Evolutionary conservation across 1,140 invertebrate genomes (phyloP), one percentile per base, ranked within the genome.

Genomic region (Whitmania pigra): DNA sequence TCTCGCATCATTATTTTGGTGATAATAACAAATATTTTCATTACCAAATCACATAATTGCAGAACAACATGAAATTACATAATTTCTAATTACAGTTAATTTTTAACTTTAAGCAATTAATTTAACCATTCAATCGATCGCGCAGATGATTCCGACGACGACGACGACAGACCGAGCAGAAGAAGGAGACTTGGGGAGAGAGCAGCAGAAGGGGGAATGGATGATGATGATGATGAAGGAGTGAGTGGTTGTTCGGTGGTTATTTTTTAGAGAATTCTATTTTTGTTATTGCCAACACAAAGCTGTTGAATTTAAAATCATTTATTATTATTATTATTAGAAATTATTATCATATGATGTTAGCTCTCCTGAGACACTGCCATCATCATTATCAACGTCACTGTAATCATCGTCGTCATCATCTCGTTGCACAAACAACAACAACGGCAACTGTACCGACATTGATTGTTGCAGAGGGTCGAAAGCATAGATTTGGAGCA

Each of bases 401-500:
- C n/a, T 17, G 4, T 7, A 60, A 9, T 7, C 5, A 22, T 60
- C 55, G 17, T 63, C 15, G 11, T 31, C 57, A 17, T 49, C 43
- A 63, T 63, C 18, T 18, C 29, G 2, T 36, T 6, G 31, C 29
- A 63, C 11, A 1, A n/a, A 63, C 29, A 17, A 60, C 17, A n/a
- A 22, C 40, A 60, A 60, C n/a, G 9, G 9, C 55, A 60, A 5
- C 4, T n/a, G n/a, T n/a, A n/a, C 11, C 20, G 67, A 68, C 11
- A 6, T 22, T 74, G 71, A 76, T 67, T 74, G 73, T 82, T 78
- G 73, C 74, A 88, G 86, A 89, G 90, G 87, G 89, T 96, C 71
- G 94, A 98, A 83, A 94, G 92, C 54, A 95, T 98, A 76, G 95
- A 99, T 79, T 83, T 99, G 13, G 95, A 99, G 82, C 95, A 99